Conservation (phyloP, 2,888 invertebrate genomes). For the Ganaspis brasiliensis region DNA sequence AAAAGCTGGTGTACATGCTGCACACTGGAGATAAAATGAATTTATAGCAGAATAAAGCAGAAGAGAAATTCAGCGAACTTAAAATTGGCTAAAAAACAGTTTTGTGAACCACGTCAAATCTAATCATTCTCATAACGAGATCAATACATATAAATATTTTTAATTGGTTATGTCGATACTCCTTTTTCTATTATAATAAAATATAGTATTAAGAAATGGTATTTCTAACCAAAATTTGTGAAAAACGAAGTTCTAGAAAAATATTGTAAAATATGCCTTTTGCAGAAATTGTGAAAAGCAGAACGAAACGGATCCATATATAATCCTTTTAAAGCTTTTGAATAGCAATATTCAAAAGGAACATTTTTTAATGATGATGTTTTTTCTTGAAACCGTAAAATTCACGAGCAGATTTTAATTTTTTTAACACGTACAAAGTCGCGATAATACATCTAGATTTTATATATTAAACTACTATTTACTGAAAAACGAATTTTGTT, state of each 20-base stretch:
- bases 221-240: too few relatives aligned
- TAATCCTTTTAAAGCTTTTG: conserved; percentile 4
- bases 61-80: conserved; percentile 21
- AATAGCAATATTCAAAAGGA: neutral
- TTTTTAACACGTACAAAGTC: neutral
- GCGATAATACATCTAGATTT: too few relatives aligned
- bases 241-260: neutral
- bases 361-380: neutral
- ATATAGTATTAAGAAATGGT: too few relatives aligned
- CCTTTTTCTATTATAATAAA: too few relatives aligned
- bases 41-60: conserved; percentile 36
- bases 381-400: neutral
- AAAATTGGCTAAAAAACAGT: conserved; percentile 26
- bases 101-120: too few relatives aligned
- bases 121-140: too few relatives aligned
- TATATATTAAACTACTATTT: too few relatives aligned
- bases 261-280: conserved; percentile 4
- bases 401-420: neutral
- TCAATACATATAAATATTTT: too few relatives aligned
- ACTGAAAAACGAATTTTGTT: too few relatives aligned
- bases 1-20: conserved; percentile 34
- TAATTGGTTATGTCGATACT: too few relatives aligned
- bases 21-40: conserved; percentile 35
- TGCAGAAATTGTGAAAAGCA: neutral
- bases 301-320: neutral